Conservation (phyloP, 2,888 invertebrate species). For the Dioctria linearis region DNA sequence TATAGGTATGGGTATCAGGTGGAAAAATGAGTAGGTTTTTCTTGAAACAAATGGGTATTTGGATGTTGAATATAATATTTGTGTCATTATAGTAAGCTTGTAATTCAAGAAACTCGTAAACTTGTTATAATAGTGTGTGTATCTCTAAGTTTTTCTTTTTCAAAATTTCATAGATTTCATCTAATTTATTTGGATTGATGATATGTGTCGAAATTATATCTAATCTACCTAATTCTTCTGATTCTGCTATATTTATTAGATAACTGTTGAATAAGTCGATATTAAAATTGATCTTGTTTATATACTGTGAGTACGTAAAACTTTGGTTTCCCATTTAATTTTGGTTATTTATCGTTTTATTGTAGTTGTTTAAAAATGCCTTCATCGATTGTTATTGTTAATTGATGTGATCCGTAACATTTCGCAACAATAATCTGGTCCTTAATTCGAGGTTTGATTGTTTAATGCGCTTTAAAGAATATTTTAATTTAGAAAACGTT, state of each 20-base stretch:
- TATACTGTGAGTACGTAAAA: conserved; percentile 42
- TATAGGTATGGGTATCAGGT: too few species aligned
- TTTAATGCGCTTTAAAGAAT: too few species aligned
- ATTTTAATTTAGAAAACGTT: too few species aligned
- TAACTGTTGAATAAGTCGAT: conserved; percentile 54
- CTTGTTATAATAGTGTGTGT: too few species aligned
- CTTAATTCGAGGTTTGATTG: too few species aligned
- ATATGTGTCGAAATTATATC: conserved; percentile 57
- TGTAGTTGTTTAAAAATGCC: conserved; percentile 39
- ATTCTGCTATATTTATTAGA: conserved; percentile 56
- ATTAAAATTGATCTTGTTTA: conserved; percentile 52
- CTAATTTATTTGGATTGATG: conserved; percentile 52
- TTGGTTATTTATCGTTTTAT: conserved; percentile 42
- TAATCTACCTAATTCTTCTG: conserved; percentile 54
- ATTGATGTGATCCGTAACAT: conserved; percentile 1
- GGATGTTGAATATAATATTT: too few species aligned
- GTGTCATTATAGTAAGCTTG: background rate
- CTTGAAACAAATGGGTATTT: too few species aligned
- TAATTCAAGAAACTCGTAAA: too few species aligned
- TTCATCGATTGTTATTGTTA: conserved; percentile 53
- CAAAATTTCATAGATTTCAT: conserved; percentile 48
- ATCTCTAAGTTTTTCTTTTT: conserved; percentile 8
- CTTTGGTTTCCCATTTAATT: conserved; percentile 20
- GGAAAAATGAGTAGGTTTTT: too few species aligned
- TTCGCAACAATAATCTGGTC: too few species aligned